Evolutionary conservation across 2,797 vertebrate genomes (phyloP), one percentile per base, ranked within the genome.

Genomic region (Lepilemur ruficaudatus): DNA sequence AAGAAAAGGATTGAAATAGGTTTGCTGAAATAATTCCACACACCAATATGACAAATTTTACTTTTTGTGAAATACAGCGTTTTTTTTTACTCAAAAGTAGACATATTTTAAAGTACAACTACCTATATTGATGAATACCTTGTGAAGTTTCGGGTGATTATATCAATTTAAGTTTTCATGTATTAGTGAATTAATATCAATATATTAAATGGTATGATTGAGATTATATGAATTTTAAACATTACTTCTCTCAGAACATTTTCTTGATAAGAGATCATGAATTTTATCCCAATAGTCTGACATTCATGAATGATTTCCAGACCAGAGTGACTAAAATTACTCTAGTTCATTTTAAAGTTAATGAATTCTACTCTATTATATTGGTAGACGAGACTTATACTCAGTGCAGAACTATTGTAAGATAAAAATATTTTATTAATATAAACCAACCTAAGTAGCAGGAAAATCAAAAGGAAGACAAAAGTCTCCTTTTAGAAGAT

Each of bases 231-330:
- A 86, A 80, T 95, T 94, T 97, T 61, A 93, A 69, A 0, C 12
- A 96, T 92, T 83, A 41, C 80, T 9, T n/a, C 63, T 92, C 78
- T 86, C 23, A 59, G 43, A 94, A 4, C 14, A 61, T 92, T 96
- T 97, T 95, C 81, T 41, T 96, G n/a, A 78, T 67, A 92, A 76
- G 78, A 89, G 79, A 17, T 46, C 70, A 88, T 89, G 38, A 95
- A 50, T 55, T 96, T 59, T 80, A 89, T 83, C 70, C 11, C 9
- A 96, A 85, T 30, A 88, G 14, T 72, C 57, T 95, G 95, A 38
- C 10, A 96, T 75, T 13, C 95, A 80, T 93, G 72, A 96, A 86
- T 95, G 93, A 97, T 97, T 98, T 97, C 38, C 85, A 94, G 86
- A 48, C 7, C 11, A 95, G 61, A 96, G 93, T 92, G 92, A 89